phyloP scores from a whole-genome alignment of 1,140 invertebrate genomes.

The Oreohelix idahoensis region DNA sequence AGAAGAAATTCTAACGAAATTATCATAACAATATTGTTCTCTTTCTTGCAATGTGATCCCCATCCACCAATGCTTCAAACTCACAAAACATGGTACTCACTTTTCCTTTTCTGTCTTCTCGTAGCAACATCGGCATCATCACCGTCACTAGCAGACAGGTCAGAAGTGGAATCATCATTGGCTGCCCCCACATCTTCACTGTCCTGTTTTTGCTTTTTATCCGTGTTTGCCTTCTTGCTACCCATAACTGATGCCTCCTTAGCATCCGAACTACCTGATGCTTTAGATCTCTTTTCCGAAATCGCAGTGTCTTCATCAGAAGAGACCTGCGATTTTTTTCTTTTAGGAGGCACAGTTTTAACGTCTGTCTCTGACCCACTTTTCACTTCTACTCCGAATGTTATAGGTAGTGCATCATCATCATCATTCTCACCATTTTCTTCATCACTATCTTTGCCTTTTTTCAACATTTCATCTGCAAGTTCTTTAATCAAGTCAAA shows the following conservation, averaged over 20 bases:
- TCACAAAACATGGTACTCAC: neutral
- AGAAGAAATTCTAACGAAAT: too few species aligned
- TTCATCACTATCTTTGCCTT: conserved; percentile 5
- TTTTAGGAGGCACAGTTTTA: neutral
- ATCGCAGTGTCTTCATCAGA: neutral
- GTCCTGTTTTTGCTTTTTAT: neutral
- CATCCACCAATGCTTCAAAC: neutral
- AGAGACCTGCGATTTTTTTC: neutral
- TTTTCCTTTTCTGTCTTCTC: neutral
- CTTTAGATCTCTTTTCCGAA: neutral
- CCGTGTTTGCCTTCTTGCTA: neutral
- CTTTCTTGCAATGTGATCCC: too few species aligned
- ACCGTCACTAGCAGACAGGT: neutral
- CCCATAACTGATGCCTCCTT: neutral
- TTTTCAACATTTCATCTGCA: conserved; percentile 68
- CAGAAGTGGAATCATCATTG: neutral
- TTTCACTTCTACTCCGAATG: neutral
- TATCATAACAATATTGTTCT: too few species aligned
- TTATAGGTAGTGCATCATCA: neutral
- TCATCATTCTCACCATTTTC: neutral
- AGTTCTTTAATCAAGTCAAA: conserved; percentile 65
- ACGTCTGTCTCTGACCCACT: neutral
- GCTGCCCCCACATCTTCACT: neutral
- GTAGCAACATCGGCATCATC: neutral
- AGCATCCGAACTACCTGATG: neutral